A percentile compares a stretch with the other conserved stretches of the same genome.
These are phyloP conservation scores for Rhinoderma darwinii DNA, from an alignment of 2,113 vertebrate species.

Conservation along the genomic window DNA sequence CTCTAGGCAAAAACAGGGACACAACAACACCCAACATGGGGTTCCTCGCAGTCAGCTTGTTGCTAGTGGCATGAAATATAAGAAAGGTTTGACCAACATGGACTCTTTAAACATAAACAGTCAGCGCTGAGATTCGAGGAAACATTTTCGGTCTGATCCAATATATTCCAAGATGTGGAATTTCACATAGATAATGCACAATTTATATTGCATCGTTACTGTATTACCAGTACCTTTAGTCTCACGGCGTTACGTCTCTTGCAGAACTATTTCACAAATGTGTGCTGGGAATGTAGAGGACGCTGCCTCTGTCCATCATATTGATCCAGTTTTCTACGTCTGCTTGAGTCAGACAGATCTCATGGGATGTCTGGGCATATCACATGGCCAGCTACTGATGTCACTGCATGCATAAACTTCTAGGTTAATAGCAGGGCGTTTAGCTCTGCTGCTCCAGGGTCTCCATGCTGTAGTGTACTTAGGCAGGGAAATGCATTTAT, in stretches of 20 bases:
- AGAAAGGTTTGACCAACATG: too few relatives aligned
- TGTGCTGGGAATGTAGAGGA: not conserved
- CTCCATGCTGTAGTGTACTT: not conserved
- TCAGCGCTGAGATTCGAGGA: not conserved
- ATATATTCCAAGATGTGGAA: not conserved
- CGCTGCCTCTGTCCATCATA: not conserved
- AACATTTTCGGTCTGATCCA: not conserved
- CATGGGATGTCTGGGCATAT: slow-evolving; percentile 48
- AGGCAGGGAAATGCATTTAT: not conserved
- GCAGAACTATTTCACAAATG: slow-evolving; percentile 19
- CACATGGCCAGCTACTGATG: slow-evolving; percentile 44
- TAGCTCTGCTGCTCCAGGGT: not conserved
- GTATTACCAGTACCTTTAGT: not conserved
- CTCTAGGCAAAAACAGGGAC: too few relatives aligned
- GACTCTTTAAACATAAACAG: too few relatives aligned
- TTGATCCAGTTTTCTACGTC: slow-evolving; percentile 30
- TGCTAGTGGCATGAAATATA: too few relatives aligned
- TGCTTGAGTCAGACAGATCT: slow-evolving; percentile 34
- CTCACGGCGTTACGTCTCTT: not conserved
- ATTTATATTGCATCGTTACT: not conserved
- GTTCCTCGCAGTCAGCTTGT: too few relatives aligned
- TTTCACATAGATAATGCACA: not conserved
- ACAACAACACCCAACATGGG: too few relatives aligned
- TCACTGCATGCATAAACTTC: slow-evolving; percentile 51
- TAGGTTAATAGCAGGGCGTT: slow-evolving; percentile 34